Evolutionary conservation across 2,888 invertebrate genomes (phyloP), one percentile per base, ranked within the genome.

Genomic region (Aproaerema taeniolella): DNA sequence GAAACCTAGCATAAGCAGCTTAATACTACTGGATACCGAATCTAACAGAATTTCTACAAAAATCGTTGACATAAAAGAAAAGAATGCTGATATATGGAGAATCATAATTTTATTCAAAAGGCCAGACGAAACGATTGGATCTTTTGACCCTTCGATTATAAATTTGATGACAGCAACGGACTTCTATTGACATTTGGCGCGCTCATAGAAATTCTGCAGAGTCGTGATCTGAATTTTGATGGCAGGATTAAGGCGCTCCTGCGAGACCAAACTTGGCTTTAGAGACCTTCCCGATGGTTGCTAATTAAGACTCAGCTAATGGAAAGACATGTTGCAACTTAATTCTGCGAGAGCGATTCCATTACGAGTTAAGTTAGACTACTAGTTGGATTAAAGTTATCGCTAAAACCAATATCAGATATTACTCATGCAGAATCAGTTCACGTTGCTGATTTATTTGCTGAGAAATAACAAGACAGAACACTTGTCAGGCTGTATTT

Each of bases 141-240:
- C 42, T 43, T 36, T 46, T 42, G 42, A 42, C 50, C 47, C 47
- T 43, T 43, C 43, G 32, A 45, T 43, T 43, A 37, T 37, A 33
- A 67, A 67, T 74, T 68, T 67, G 67, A 71, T 61, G 70, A 69
- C 63, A 56, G 48, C 53, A 56, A 53, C 58, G 45, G 54, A 53
- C 56, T 56, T 64, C 65, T 59, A 57, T 54, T 73, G 73, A 72
- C 71, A 71, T 69, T 70, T 66, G 60, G 62, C 65, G 62, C 62
- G 67, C 69, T 72, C 66, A 67, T 73, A 72, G 71, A 75, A 77
- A 77, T 75, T 68, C 60, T 52, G 59, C 53, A 55, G 57, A 61
- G 63, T 57, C 77, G 81, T 82, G 82, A 72, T 72, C 69, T 55
- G 79, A 78, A 78, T 80, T 50, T 60, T 58, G 68, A 81, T 78